Base-by-base conservation (phyloP, 23 tunicate genomes). In the Halocynthia aurantium region DNA sequence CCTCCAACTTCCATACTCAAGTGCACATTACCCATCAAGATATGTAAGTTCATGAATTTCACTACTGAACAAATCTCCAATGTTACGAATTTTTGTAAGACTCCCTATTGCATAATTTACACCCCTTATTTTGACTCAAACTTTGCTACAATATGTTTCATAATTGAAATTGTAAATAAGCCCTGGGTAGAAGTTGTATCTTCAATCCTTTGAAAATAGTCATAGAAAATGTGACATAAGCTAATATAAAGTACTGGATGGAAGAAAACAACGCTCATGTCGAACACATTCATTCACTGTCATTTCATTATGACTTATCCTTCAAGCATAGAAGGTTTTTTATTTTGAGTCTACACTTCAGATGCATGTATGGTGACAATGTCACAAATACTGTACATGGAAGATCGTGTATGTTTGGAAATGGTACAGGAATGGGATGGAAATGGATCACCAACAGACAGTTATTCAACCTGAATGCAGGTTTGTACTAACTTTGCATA, bases 351-450 rank as follows among this genome's bases (percentile, higher is more conserved):
- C 19, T 67, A 20, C 44, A 15, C 31, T 58, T 2, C 85, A 87
- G 95, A 52, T 88, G 95, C 78, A 72, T 83, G 87, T 88, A 52
- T 72, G 95, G 87, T 52, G 84, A 82, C 72, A 10, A 49, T 57
- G 57, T 20, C 8, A 77, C 78, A 7, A 61, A 57, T 4, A 88
- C 78, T 52, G 88, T 88, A 31, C 20, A 73, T 7, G 10, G 68
- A 69, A 72, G 70, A 73, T 88, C 95, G 6, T 88, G 95, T 71
- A 61, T 78, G 75, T 83, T 66, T 72, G 87, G 78, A 1, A 72
- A 83, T 18, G 76, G 51, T 6, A 49, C 66, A 7, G 84, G 86
- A 11, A 9, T 83, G 81, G 18, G 52, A 50, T 88, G 95, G 95
- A 83, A 78, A 49, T 88, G 95, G 95, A 40, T 78, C 10, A 88